Evolutionary conservation across 1,140 invertebrate species (phyloP), one percentile per base, ranked within the genome.

Genomic region (Adelges cooleyi): DNA sequence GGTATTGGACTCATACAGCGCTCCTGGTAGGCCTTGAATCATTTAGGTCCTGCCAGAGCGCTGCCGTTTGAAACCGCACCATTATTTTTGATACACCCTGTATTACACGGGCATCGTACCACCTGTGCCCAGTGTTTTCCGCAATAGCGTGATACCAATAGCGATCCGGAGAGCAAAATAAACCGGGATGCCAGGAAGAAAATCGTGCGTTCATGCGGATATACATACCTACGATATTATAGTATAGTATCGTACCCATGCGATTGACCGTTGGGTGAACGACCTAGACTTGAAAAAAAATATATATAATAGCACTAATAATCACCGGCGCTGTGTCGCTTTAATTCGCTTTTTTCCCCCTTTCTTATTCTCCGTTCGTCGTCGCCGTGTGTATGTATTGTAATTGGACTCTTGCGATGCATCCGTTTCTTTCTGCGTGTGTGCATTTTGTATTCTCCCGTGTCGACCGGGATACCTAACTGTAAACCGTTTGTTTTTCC

Each of bases 211-310:
- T 59, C 20, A 20, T 17, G 10, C 20, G n/a, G 20, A 10, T 56
- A 40, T 40, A 44, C n/a, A 44, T 15, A 15, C 17, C 29, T 38
- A 53, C 15, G 50, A 42, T 56, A 25, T 53, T 20, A 54, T 54
- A 36, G 23, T 53, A 56, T 17, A 20, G 4, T 29, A 20, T 15
- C 23, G 22, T n/a, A n/a, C n/a, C 5, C 29, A 33, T 5, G 29
- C 29, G 5, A 33, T 11, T 20, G 42, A 44, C 56, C 42, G 42
- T 62, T 62, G 17, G 56, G 56, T 62, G 56, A 62, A 62, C 27
- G 56, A 62, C 56, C 56, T 62, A 29, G 11, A 33, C n/a, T n/a
- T 33, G 29, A 33, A 33, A 33, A 33, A 33, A 62, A 44, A 56
- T n/a, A 56, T 54, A 40, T 48, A 54, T 38, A 54, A 36, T 20